Evolutionary conservation across 2,888 invertebrate genomes (phyloP).

Genomic region (Apoda limacodes): DNA sequence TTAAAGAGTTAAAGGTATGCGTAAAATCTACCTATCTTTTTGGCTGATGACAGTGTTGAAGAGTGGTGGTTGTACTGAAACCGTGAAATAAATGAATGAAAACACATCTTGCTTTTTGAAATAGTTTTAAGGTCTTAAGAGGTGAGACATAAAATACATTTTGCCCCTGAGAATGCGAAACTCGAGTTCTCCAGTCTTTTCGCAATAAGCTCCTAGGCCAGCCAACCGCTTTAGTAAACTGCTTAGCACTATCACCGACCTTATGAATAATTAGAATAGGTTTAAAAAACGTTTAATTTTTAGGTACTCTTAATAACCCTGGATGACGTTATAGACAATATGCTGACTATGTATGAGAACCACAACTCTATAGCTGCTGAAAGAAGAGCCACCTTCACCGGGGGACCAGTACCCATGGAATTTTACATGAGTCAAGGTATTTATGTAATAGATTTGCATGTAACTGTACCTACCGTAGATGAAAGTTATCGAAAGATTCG

Average conservation of each 20-base stretch:
- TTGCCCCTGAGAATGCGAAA: no score
- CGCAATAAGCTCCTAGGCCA: no score
- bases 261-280: no score
- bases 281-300: constrained; percentile 3
- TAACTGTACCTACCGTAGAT: background rate
- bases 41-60: background rate
- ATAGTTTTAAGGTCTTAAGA: no score
- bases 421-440: constrained; percentile 60
- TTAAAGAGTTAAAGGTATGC: constrained; percentile 55
- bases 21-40: constrained; percentile 4
- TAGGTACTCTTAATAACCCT: constrained; percentile 54
- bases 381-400: constrained; percentile 43
- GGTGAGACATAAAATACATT: no score
- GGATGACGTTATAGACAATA: constrained; percentile 56
- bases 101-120: no score
- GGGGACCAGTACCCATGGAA: constrained; percentile 51
- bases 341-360: constrained; percentile 62
- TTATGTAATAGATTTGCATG: background rate
- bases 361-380: constrained; percentile 55
- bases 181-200: no score
- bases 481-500: no score
- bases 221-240: no score
- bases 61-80: background rate
- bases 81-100: no score
- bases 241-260: no score